Percentiles rank a stretch among this genome's conserved stretches.
Conservation (phyloP, 2,113 vertebrate species). For the Diadophis punctatus region DNA sequence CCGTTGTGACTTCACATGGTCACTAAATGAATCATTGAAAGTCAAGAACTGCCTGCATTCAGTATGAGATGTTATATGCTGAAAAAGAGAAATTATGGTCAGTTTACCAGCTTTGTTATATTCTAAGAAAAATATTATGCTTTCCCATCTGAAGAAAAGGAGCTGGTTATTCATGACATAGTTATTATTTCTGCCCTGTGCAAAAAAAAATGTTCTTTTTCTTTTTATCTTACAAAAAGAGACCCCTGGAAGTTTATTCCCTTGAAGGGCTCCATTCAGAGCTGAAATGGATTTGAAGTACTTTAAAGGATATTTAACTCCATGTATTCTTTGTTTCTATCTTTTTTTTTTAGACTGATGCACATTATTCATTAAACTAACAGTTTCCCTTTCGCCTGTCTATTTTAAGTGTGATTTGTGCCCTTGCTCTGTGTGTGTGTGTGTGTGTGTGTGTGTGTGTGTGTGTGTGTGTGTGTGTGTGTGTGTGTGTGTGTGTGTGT, state of each 20-base stretch:
- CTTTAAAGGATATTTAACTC: slow-evolving; percentile 62
- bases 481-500: slow-evolving; percentile 51
- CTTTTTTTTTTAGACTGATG: slow-evolving; percentile 58
- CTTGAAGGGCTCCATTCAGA: slow-evolving; percentile 59
- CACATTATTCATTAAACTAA: slow-evolving; percentile 69
- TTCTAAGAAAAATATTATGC: background rate
- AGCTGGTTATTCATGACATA: background rate
- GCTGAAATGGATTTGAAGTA: slow-evolving; percentile 65
- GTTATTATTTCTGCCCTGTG: slow-evolving; percentile 19
- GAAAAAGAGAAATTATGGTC: background rate
- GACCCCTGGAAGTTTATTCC: slow-evolving; percentile 43
- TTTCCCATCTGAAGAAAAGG: background rate
- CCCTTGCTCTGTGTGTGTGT: slow-evolving; percentile 50
- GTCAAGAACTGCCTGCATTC: background rate
- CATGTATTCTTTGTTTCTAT: slow-evolving; percentile 54
- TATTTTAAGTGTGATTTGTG: slow-evolving; percentile 66
- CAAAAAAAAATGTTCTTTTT: slow-evolving; percentile 1
- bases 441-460: slow-evolving; percentile 51
- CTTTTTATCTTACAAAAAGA: slow-evolving; percentile 21
- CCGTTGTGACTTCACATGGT: too few species aligned
- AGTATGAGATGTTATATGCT: background rate
- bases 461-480: background rate
- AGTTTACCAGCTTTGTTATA: background rate
- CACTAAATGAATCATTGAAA: too few species aligned
- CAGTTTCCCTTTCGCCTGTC: slow-evolving; percentile 61